Percentiles rank a stretch among this genome's conserved stretches.
phyloP scores from a whole-genome alignment of 1,140 invertebrate genomes.

The Scaptomyza graminum region DNA sequence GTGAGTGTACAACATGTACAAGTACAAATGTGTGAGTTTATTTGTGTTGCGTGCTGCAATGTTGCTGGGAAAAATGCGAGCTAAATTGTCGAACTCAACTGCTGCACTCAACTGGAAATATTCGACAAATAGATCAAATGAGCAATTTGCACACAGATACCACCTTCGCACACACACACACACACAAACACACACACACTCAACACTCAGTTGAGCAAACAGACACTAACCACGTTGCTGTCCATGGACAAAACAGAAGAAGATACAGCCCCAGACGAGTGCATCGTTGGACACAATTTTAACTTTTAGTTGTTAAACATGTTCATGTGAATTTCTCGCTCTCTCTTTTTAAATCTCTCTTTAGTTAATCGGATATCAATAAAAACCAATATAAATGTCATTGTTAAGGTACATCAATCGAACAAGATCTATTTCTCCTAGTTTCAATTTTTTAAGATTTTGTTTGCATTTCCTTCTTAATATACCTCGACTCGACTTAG shows the following conservation, averaged over 20 bases:
- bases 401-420: no score
- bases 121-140: constrained; percentile 67
- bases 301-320: neutral
- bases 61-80: constrained; percentile 24
- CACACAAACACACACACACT: constrained; percentile 1
- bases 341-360: neutral
- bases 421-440: no score
- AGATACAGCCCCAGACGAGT: neutral
- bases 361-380: no score
- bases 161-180: constrained; percentile 6
- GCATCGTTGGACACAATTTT: constrained; percentile 7
- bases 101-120: constrained; percentile 62
- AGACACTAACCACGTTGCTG: neutral
- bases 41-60: constrained; percentile 1
- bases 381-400: no score
- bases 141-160: constrained; percentile 31
- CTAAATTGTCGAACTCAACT: constrained; percentile 37
- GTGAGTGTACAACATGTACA: constrained; percentile 1
- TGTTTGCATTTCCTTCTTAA: neutral
- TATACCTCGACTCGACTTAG: neutral
- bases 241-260: constrained; percentile 1
- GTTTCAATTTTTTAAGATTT: no score
- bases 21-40: neutral
- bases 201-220: constrained; percentile 1
- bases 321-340: neutral